Conservation (phyloP, 2,797 vertebrate genomes). For the Sternotherus odoratus region DNA sequence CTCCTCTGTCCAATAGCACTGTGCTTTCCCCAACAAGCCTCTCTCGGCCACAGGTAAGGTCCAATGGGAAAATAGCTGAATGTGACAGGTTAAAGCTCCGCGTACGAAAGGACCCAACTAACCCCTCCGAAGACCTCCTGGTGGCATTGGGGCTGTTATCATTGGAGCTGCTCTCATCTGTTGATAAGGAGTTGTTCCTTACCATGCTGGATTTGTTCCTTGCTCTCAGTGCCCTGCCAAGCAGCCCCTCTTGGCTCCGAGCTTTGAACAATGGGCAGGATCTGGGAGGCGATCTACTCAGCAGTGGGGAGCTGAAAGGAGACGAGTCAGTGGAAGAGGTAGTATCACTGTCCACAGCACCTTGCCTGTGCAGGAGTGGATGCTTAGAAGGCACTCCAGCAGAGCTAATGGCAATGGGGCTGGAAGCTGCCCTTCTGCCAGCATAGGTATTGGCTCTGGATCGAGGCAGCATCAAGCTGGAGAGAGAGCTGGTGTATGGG, state of each 20-base stretch:
- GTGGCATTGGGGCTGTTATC: slow-evolving; percentile 90
- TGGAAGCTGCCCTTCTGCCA: slow-evolving; percentile 68
- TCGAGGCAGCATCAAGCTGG: slow-evolving; percentile 81
- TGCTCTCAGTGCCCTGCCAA: slow-evolving; percentile 80
- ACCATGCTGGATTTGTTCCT: slow-evolving; percentile 77
- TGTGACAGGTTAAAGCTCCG: slow-evolving; percentile 69
- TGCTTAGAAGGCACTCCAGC: slow-evolving; percentile 78
- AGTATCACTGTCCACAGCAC: slow-evolving; percentile 87
- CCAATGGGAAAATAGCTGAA: slow-evolving; percentile 84
- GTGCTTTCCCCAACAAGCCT: slow-evolving; percentile 58
- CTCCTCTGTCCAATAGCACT: slow-evolving; percentile 68
- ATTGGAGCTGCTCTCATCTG: slow-evolving; percentile 92
- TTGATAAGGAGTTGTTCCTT: slow-evolving; percentile 90
- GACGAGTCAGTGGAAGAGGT: slow-evolving; percentile 89
- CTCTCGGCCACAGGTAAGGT: slow-evolving; percentile 82
- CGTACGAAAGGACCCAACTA: slow-evolving; percentile 73
- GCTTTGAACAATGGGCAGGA: slow-evolving; percentile 83
- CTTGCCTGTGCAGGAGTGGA: slow-evolving; percentile 77
- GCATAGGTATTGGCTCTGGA: slow-evolving; percentile 82
- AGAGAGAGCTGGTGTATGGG: slow-evolving; percentile 57
- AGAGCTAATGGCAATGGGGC: slow-evolving; percentile 73
- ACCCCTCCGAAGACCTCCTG: slow-evolving; percentile 85
- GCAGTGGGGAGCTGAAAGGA: slow-evolving; percentile 84
- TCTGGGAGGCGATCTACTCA: slow-evolving; percentile 81
- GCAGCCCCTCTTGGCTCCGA: slow-evolving; percentile 86